Evolutionary conservation across 2,113 vertebrate species (phyloP).

Genomic region (Panthera tigris): DNA sequence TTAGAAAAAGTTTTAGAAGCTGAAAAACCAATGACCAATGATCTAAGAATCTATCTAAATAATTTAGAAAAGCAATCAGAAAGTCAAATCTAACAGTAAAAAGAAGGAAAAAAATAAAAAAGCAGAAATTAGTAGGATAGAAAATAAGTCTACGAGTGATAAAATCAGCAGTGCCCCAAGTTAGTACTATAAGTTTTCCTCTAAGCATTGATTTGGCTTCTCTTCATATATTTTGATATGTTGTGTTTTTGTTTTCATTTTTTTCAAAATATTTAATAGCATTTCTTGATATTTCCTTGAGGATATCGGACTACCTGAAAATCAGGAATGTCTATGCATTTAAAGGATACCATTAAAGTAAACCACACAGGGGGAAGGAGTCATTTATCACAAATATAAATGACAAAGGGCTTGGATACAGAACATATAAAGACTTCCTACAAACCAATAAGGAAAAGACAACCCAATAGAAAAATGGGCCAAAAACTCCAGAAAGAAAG

Average conservation of each 20-base stretch:
- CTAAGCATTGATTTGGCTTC: neutral
- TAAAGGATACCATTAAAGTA: constrained; percentile 6
- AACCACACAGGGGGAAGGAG: neutral
- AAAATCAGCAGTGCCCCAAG: neutral
- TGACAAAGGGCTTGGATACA: neutral
- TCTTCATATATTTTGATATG: neutral
- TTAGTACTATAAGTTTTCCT: neutral
- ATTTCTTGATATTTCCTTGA: constrained; percentile 2
- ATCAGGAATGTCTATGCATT: neutral
- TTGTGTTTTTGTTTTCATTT: constrained; percentile 24
- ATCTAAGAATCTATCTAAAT: neutral
- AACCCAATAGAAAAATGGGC: neutral
- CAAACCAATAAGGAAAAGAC: constrained; percentile 31
- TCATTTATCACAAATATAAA: neutral
- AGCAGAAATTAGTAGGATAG: neutral
- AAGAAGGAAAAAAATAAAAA: neutral
- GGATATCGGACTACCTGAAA: neutral
- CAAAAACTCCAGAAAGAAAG: neutral
- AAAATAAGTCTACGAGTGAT: neutral
- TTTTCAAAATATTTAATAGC: neutral
- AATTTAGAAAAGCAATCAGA: neutral
- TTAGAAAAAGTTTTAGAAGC: neutral
- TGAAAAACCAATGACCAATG: neutral
- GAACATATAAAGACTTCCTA: neutral
- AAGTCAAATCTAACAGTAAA: constrained; percentile 4